Evolutionary conservation across 2,888 invertebrate species (phyloP), one percentile per base, ranked within the genome.

Genomic region (Crematogaster levior): DNA sequence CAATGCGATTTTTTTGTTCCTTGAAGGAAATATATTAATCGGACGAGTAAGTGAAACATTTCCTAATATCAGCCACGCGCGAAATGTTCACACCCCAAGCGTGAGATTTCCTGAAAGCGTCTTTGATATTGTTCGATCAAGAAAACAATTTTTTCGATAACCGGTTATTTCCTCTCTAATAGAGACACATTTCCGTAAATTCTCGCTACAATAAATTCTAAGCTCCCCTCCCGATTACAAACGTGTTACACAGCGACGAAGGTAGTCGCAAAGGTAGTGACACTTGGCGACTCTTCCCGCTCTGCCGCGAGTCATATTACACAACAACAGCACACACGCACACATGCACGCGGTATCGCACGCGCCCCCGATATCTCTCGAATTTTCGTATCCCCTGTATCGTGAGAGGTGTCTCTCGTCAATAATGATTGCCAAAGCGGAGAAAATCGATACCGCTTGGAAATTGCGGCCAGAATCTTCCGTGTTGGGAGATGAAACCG

Each of bases 401-500:
- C 21, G 63, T 66, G 66, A 34, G 53, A 46, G 56, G 84, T 40
- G 24, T 48, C 66, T 63, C 34, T 40, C 70, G 70, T 68, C 70
- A 58, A 56, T 68, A 77, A 77, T 77, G 77, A 79, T 79, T 56
- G 70, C 70, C 34, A 56, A 75, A 56, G 43, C 43, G 12, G 43
- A 66, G 56, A 77, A 53, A 77, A 79, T 79, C 70, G 77, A 79
- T 79, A 79, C 34, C 70, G 77, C 43, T 43, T 68, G 60, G 63
- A 77, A 48, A 83, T 30, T 53, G 66, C 70, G 56, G 56, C 3
- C 56, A 56, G 46, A 46, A 79, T 66, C 79, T 60, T 65, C 63
- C 56, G 30, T 37, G 75, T 51, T 24, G n/a, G 43, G 46, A 82
- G 79, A 85, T 27, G 72, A 82, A 79, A 66, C 37, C 51, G 75